Evolutionary conservation across 1,140 invertebrate species (phyloP).

Genomic region (Lepidurus couesii): DNA sequence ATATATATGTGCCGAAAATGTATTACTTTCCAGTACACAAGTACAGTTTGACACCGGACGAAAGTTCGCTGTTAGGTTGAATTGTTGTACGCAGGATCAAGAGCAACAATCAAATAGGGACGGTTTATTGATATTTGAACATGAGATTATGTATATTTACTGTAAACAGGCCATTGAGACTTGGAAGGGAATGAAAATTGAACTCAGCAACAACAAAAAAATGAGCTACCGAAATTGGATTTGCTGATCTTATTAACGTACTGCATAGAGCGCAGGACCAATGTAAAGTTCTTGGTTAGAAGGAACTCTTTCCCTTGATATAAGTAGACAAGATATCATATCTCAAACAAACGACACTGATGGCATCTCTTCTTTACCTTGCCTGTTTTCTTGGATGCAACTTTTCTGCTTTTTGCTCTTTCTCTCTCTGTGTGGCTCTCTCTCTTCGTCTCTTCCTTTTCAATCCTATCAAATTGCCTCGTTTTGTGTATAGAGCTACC

Average conservation of each 20-base stretch:
- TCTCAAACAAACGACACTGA: conserved; percentile 10
- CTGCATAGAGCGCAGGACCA: not conserved
- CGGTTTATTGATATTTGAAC: not conserved
- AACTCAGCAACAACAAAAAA: not conserved
- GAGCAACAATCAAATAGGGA: not conserved
- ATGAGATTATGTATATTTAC: not conserved
- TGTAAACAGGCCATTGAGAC: not conserved
- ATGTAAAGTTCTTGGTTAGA: not conserved
- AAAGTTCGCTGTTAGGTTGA: not conserved
- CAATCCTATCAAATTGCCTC: conserved; percentile 5
- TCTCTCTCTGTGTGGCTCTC: too few species aligned
- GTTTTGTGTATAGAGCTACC: conserved; percentile 9
- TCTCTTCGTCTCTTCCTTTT: not conserved
- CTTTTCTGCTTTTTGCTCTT: not conserved
- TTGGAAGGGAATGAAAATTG: not conserved
- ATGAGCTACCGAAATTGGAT: not conserved
- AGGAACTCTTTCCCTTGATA: not conserved
- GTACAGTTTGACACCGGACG: too few species aligned
- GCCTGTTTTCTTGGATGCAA: not conserved
- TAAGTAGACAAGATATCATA: not conserved
- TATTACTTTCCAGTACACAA: not conserved
- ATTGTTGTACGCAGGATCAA: not conserved
- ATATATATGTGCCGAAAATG: not conserved
- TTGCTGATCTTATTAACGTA: conserved; percentile 2
- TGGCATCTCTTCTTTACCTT: not conserved